Evolutionary conservation across 2,113 vertebrate species (phyloP).

Genomic region (Xenopus borealis): DNA sequence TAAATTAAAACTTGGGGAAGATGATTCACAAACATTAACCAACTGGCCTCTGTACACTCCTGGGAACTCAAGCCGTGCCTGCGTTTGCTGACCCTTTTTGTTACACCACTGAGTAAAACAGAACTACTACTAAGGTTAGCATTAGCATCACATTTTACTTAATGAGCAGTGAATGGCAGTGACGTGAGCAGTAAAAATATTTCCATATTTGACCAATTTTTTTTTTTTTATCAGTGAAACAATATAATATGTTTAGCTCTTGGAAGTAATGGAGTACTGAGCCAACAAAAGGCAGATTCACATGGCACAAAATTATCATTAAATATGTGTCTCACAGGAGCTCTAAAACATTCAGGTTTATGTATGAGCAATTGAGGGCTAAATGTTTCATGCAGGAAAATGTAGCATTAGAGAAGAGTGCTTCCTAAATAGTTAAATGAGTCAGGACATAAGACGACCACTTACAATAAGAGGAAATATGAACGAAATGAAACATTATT

Average conservation of each 20-base stretch:
- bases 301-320: conserved; percentile 40
- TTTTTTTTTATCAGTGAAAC: too few species aligned
- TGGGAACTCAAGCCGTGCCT: too few species aligned
- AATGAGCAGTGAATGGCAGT: too few species aligned
- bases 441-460: conserved; percentile 46
- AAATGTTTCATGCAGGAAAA: conserved; percentile 43
- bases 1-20: too few species aligned
- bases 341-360: conserved; percentile 39
- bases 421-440: conserved; percentile 48
- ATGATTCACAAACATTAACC: too few species aligned
- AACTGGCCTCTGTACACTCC: too few species aligned
- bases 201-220: too few species aligned
- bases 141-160: too few species aligned
- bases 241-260: conserved; percentile 12
- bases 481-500: conserved; percentile 32
- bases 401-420: conserved; percentile 37
- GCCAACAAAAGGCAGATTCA: conserved; percentile 16
- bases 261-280: conserved; percentile 6
- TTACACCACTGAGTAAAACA: too few species aligned
- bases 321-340: conserved; percentile 39
- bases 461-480: conserved; percentile 22
- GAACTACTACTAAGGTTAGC: too few species aligned
- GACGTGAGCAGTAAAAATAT: too few species aligned
- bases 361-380: conserved; percentile 48
- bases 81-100: too few species aligned